A percentile compares a stretch with the other conserved stretches of the same genome.
Conservation (phyloP, 2,888 invertebrate genomes). For the Hyposoter dolosus region DNA sequence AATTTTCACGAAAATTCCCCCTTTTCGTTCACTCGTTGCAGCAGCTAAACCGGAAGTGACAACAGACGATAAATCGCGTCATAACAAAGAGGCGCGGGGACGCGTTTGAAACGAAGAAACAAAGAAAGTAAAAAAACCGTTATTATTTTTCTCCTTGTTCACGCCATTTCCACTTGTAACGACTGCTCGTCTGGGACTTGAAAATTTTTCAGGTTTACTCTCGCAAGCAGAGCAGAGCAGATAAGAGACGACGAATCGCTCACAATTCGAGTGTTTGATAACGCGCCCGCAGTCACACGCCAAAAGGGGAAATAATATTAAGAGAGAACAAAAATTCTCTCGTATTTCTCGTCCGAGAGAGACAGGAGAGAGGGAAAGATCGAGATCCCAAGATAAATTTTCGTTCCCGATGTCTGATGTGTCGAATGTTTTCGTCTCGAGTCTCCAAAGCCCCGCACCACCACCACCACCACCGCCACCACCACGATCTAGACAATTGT, state of each 20-base stretch:
- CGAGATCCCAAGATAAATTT: slow-evolving; percentile 25
- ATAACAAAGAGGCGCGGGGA: not conserved
- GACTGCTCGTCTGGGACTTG: slow-evolving; percentile 7
- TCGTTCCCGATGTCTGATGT: not conserved
- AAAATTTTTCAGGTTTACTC: slow-evolving; percentile 35
- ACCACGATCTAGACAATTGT: slow-evolving; percentile 62
- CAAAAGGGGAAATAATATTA: slow-evolving; percentile 29
- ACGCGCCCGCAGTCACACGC: slow-evolving; percentile 42
- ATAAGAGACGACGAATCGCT: slow-evolving; percentile 46
- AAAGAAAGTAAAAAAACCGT: not conserved
- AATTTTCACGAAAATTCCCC: slow-evolving; percentile 2
- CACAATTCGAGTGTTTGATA: slow-evolving; percentile 50
- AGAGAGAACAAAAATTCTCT: slow-evolving; percentile 26
- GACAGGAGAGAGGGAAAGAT: slow-evolving; percentile 29
- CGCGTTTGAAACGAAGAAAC: not conserved
- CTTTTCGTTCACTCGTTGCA: not conserved
- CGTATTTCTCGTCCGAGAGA: slow-evolving; percentile 15
- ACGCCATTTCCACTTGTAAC: slow-evolving; percentile 5
- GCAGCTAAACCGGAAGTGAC: not conserved
- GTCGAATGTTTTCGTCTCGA: slow-evolving; percentile 11
- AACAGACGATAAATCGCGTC: slow-evolving; percentile 4
- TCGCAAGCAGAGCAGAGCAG: not conserved
- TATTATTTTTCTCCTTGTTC: not conserved
- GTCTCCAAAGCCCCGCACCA: not conserved
- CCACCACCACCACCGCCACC: not conserved